These are phyloP conservation scores for Salvelinus alpinus DNA, from an alignment of 2,113 vertebrate species.

Conservation along the genomic window DNA sequence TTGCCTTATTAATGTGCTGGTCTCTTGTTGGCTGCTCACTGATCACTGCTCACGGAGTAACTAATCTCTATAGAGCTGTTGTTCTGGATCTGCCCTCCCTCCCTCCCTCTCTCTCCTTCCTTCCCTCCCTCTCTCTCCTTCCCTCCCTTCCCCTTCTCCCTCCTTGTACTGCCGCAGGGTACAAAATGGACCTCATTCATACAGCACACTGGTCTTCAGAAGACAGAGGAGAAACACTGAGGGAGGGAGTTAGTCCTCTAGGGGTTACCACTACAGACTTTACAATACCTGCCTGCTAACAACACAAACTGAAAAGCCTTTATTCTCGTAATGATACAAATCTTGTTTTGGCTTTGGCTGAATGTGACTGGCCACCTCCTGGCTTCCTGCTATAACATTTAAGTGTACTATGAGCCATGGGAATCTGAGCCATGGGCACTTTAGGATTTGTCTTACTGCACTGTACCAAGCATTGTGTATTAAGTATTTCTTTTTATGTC, in stretches of 20 bases:
- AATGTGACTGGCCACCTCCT: slow-evolving; percentile 47
- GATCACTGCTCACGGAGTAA: slow-evolving; percentile 28
- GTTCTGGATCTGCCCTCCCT: slow-evolving; percentile 36
- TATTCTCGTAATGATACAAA: slow-evolving; percentile 56
- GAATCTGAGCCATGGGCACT: slow-evolving; percentile 50
- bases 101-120: not conserved
- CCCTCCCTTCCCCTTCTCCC: not conserved
- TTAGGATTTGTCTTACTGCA: slow-evolving; percentile 47
- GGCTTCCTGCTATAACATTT: slow-evolving; percentile 44
- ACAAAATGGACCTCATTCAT: slow-evolving; percentile 46
- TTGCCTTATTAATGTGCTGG: slow-evolving; percentile 39
- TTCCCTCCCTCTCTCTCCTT: slow-evolving; percentile 3
- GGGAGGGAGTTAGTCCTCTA: not conserved
- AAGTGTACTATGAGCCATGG: slow-evolving; percentile 53
- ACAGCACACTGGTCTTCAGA: slow-evolving; percentile 4
- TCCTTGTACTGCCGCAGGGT: not conserved
- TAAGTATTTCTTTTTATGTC: slow-evolving; percentile 23
- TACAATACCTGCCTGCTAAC: slow-evolving; percentile 29
- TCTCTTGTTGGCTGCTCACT: slow-evolving; percentile 46
- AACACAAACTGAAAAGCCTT: slow-evolving; percentile 35
- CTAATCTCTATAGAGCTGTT: slow-evolving; percentile 33
- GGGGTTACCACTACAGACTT: slow-evolving; percentile 5
- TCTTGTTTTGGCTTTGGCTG: slow-evolving; percentile 50
- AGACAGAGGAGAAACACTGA: slow-evolving; percentile 8
- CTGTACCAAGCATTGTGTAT: no score